Conservation (phyloP, 2,797 vertebrate genomes). For the Clarias pachynema region DNA sequence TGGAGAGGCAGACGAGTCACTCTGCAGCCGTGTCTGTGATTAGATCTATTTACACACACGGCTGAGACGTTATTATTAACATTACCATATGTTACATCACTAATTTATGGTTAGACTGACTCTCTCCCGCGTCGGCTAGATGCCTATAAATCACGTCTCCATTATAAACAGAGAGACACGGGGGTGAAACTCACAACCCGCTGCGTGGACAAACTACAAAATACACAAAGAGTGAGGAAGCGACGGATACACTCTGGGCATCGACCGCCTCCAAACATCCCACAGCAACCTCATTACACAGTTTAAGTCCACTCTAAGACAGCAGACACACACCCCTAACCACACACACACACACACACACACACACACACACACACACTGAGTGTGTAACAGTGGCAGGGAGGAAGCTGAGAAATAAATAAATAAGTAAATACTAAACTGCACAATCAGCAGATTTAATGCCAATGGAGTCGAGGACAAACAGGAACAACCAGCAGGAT, state of each 20-base stretch:
- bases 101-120: background rate
- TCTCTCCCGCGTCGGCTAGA: background rate
- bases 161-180: background rate
- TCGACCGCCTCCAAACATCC: background rate
- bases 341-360: background rate
- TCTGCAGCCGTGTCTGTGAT: background rate
- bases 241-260: background rate
- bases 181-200: background rate
- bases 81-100: background rate
- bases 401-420: background rate
- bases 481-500: background rate
- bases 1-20: background rate
- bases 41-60: background rate
- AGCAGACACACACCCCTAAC: background rate
- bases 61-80: background rate
- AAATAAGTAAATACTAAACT: background rate
- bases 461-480: background rate
- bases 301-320: background rate
- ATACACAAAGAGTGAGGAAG: background rate
- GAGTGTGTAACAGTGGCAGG: background rate
- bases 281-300: background rate
- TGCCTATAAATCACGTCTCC: background rate
- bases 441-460: slow-evolving; percentile 4
- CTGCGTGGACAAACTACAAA: background rate
- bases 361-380: no score